Percentiles rank a stretch among this genome's conserved stretches.
phyloP scores from a whole-genome alignment of 2,113 vertebrate species.

The Erinaceus europaeus region DNA sequence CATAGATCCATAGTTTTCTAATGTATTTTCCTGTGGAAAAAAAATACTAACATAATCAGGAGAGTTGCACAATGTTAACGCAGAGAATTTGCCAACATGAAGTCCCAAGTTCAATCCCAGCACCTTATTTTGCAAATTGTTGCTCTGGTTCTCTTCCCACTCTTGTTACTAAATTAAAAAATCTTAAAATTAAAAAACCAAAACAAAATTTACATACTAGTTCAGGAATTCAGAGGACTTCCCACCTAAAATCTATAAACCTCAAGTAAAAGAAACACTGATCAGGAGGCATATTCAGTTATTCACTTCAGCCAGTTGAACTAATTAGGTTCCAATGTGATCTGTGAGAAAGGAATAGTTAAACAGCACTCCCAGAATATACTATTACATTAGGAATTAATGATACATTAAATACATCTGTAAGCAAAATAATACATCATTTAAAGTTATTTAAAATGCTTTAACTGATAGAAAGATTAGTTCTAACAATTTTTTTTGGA shows the following conservation, averaged over 20 bases:
- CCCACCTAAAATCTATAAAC: neutral
- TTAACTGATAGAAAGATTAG: neutral
- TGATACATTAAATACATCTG: no score
- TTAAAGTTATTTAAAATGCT: conserved; percentile 24
- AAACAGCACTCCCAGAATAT: conserved; percentile 26
- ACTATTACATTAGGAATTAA: conserved; percentile 14
- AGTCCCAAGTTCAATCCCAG: no score
- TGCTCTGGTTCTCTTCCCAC: no score
- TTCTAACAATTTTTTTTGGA: neutral
- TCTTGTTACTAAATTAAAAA: neutral
- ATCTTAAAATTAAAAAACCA: neutral
- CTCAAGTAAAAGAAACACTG: neutral
- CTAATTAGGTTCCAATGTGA: neutral
- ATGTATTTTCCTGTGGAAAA: neutral
- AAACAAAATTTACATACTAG: neutral
- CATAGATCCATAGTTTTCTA: neutral
- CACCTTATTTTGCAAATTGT: no score
- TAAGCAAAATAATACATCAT: no score
- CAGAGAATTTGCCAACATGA: no score
- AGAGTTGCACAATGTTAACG: no score
- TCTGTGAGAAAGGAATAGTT: neutral
- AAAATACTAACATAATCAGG: no score
- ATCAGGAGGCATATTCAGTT: neutral
- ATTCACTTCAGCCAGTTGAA: conserved; percentile 15
- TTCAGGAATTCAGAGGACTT: neutral